Base-by-base conservation (phyloP, 2,888 invertebrate species). In the Tetranychus truncatus region DNA sequence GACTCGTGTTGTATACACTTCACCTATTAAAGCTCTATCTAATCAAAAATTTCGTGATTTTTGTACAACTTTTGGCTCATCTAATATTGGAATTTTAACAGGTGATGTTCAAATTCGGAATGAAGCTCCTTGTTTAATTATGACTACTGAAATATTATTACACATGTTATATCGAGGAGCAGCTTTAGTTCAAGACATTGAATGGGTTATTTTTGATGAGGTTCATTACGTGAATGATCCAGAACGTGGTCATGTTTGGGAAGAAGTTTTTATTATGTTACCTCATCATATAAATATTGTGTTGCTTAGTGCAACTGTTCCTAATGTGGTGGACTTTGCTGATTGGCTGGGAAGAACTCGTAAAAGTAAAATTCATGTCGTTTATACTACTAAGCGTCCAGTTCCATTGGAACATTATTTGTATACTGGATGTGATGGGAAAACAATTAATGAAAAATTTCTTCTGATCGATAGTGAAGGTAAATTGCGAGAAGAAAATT, bases 41-140 rank as follows among this genome's bases (percentile, higher is more conserved):
- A 99, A 99, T 85, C 99, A 99, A 82, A 99, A 99, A 83, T 99
- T 93, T 84, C 88, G 95, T 45, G 99, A 99, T 81, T 99, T 99
- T 83, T 94, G 92, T 82, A 88, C 88, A 75, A 89, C 88, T 75
- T 99, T 97, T 81, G 89, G 90, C 24, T 93, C 94, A 81, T 21
- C 20, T 7, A 44, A 66, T 20, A 95, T 96, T 5, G 95, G 96
- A 0, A 85, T 96, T 1, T 87, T 96, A 44, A 96, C 95, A 0
- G 95, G 77, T 66, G 77, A 77, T 71, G 74, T 77, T 24, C 77
- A 77, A 46, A 55, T 77, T 18, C 72, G 55, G 3, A 21, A 18
- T 21, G 91, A 90, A 0, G 95, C 95, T 0, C 88, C 92, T 0
- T 99, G 97, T 82, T 87, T 99, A 0, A 95, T 99, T 75, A 99